Base-by-base conservation (phyloP, 2,888 invertebrate genomes). In the Pristionchus japonicus region DNA sequence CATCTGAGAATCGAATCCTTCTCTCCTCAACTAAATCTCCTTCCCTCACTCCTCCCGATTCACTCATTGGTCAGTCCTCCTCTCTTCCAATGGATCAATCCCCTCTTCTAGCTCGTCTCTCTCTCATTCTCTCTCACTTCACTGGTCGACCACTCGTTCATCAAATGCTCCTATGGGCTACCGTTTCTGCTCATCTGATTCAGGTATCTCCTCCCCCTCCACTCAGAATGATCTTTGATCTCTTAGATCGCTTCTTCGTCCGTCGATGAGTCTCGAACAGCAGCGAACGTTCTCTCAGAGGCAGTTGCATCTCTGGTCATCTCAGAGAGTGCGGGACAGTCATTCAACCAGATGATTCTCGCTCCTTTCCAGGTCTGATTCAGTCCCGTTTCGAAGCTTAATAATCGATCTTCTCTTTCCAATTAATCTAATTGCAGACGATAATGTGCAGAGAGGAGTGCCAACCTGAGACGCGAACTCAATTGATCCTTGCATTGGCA, bases 401-500 rank as follows among this genome's bases (percentile, higher is more conserved):
- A n/a, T n/a, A n/a, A n/a, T n/a, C n/a, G n/a, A n/a, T n/a, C n/a
- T n/a, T n/a, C n/a, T n/a, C 43, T 27, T 49, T 20, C 20, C 52
- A 34, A 7, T 31, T 27, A 13, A 13, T 31, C n/a, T 47, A 9
- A 85, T 57, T 95, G 91, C 98, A 98, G 95, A 98, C 98, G 94
- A 96, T 98, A 67, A 95, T 98, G 0, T 98, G 98, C 94, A 96
- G 98, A 93, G 98, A 98, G 94, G 96, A 97, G 17, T 98, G 98
- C 95, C 98, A 98, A 95, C 96, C 97, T 89, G 98, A 98, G 95
- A 97, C 98, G 67, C 97, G 98, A 96, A 96, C 96, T 93, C 95
- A 97, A 97, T 97, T 99, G 92, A 97, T 98, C 77, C 97, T 97
- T 87, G 98, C 97, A 92, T 96, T 98, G 83, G 98, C 98, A 95